phyloP scores from a whole-genome alignment of 1,140 invertebrate species.

The Aphidius ervi region DNA sequence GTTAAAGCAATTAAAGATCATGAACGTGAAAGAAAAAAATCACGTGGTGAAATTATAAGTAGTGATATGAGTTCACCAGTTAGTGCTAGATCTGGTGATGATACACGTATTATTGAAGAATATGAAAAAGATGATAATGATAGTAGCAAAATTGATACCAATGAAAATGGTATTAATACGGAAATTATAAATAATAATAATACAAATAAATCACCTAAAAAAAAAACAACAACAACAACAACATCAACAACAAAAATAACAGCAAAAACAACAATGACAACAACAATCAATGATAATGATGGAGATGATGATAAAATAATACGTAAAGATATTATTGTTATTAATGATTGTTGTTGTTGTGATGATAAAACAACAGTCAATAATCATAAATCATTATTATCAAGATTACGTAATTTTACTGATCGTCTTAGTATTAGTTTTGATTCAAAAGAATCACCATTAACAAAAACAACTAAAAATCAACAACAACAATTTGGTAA shows the following conservation, averaged over 20 bases:
- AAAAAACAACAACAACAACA: conserved; percentile 6
- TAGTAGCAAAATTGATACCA: conserved; percentile 22
- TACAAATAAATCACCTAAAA: conserved; percentile 26
- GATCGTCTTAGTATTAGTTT: conserved; percentile 47
- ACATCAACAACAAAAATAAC: no score
- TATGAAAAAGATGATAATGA: conserved; percentile 37
- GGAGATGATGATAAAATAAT: conserved; percentile 15
- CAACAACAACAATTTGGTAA: conserved; percentile 24
- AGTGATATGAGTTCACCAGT: conserved; percentile 45
- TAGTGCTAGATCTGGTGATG: conserved; percentile 41
- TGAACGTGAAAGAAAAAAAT: conserved; percentile 38
- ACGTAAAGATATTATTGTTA: conserved; percentile 16
- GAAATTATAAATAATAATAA: conserved; percentile 10
- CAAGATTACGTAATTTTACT: conserved; percentile 44
- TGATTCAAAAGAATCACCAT: conserved; percentile 41
- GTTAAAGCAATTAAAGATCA: conserved; percentile 44
- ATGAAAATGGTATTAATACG: conserved; percentile 34
- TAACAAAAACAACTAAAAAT: conserved; percentile 34
- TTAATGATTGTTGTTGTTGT: conserved; percentile 35
- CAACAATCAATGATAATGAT: conserved; percentile 4
- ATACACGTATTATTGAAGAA: conserved; percentile 41
- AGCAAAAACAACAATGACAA: no score
- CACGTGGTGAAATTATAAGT: conserved; percentile 39
- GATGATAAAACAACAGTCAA: conserved; percentile 37
- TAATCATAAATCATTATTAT: conserved; percentile 44